Evolutionary conservation across 2,797 vertebrate species (phyloP).

Genomic region (Poecile montanus): DNA sequence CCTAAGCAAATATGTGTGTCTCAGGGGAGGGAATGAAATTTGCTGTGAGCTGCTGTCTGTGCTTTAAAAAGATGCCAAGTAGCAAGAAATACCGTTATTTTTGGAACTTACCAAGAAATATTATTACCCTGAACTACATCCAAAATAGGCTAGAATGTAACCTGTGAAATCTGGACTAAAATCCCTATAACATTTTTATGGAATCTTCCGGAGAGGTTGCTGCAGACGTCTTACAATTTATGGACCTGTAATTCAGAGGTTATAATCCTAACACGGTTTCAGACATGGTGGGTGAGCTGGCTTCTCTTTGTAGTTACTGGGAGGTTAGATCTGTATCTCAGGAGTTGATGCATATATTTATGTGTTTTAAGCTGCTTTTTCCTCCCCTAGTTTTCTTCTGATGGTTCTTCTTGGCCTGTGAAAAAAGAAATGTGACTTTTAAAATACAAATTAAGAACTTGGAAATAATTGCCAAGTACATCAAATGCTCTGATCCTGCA

Average conservation of each 20-base stretch:
- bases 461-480: conserved; percentile 10
- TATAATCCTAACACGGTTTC: background rate
- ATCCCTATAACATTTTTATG: background rate
- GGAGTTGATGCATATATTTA: background rate
- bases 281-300: background rate
- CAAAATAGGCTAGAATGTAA: background rate
- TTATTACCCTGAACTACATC: background rate
- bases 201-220: conserved; percentile 2
- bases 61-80: conserved; percentile 23
- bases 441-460: conserved; percentile 16
- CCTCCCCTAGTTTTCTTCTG: background rate
- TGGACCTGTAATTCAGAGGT: conserved; percentile 6
- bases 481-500: conserved; percentile 3
- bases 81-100: conserved; percentile 20
- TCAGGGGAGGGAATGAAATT: background rate
- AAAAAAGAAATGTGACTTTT: conserved; percentile 23
- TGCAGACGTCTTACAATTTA: background rate
- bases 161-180: conserved; percentile 25
- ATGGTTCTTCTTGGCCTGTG: background rate
- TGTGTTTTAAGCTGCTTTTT: conserved; percentile 7
- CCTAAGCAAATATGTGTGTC: background rate
- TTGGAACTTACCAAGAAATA: conserved; percentile 21
- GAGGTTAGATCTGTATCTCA: conserved; percentile 20
- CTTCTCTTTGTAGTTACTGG: conserved; percentile 20
- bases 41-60: background rate